Conservation (phyloP, 2,113 vertebrate genomes). For the Myrmophylax atrothorax region DNA sequence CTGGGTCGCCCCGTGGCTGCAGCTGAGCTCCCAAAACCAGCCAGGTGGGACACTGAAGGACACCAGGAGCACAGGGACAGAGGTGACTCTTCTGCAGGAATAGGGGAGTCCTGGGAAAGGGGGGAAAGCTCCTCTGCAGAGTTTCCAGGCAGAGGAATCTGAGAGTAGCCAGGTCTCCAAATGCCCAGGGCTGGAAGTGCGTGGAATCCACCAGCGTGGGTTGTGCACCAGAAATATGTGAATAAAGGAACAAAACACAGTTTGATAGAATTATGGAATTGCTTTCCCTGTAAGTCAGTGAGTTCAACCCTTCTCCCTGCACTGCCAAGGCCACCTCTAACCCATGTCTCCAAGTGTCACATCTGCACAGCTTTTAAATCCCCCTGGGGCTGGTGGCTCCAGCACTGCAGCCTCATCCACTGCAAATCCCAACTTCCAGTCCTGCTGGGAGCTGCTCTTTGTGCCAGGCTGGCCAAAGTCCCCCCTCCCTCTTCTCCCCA, state of each 20-base stretch:
- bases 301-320: not conserved
- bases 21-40: not conserved
- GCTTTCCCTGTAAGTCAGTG: not conserved
- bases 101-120: not conserved
- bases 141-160: not conserved
- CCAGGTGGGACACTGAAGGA: fast-evolving
- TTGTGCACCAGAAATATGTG: fast-evolving
- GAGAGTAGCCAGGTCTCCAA: not conserved
- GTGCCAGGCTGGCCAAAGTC: not conserved
- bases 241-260: not conserved
- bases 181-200: not conserved
- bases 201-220: not conserved
- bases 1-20: not conserved
- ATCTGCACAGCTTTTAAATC: not conserved
- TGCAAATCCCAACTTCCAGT: not conserved
- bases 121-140: not conserved
- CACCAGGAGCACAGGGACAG: fast-evolving
- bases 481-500: not conserved
- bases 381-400: not conserved
- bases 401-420: not conserved
- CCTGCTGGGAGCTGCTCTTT: not conserved
- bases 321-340: not conserved
- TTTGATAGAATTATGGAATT: not conserved
- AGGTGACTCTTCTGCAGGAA: not conserved
- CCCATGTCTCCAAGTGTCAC: not conserved